Percentiles rank a stretch among this genome's conserved stretches.
Conservation (phyloP, 2,113 vertebrate genomes). For the Paratilapia polleni region DNA sequence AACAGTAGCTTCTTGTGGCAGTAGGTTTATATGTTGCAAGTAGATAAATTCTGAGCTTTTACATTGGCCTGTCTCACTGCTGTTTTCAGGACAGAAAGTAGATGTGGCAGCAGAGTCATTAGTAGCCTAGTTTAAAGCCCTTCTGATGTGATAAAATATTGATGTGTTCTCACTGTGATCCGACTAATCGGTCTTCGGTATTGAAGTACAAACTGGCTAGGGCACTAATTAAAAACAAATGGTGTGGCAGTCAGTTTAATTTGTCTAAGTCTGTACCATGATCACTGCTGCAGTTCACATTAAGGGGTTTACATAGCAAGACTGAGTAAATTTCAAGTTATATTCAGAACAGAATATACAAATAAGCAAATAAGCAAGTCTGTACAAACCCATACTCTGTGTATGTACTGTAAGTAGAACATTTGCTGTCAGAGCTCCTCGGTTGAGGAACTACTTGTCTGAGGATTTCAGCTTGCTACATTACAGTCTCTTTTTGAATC, state of each 20-base stretch:
- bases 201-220: conserved; percentile 6
- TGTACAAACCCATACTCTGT: neutral
- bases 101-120: conserved; percentile 9
- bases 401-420: neutral
- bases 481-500: neutral
- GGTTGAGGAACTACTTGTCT: no score
- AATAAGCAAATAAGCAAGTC: neutral
- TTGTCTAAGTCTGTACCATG: neutral
- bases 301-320: neutral
- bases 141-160: conserved; percentile 6
- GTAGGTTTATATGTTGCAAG: neutral
- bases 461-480: neutral
- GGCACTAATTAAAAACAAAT: conserved; percentile 11
- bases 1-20: neutral
- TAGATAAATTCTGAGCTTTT: neutral
- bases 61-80: neutral
- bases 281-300: neutral
- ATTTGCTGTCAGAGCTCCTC: no score
- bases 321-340: neutral
- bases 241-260: neutral
- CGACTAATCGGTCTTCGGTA: conserved; percentile 20
- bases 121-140: neutral
- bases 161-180: conserved; percentile 20
- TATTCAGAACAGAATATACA: neutral
- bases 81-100: neutral